phyloP scores from a whole-genome alignment of 2,888 invertebrate genomes.

The Lymantria monacha region DNA sequence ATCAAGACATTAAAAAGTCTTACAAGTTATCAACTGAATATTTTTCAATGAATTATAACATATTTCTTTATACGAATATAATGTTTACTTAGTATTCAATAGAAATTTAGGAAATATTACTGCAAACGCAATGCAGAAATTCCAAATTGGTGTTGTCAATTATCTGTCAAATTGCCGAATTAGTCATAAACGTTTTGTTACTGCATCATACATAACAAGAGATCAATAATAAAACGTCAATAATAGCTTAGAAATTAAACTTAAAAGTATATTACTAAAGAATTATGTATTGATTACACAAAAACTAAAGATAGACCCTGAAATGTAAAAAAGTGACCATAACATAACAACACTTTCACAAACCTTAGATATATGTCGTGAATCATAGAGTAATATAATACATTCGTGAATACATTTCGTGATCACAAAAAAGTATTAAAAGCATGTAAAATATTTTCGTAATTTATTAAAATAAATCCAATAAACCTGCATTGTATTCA shows the following conservation, averaged over 20 bases:
- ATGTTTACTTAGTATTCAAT: constrained; percentile 5
- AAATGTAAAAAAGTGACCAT: no score
- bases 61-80: constrained; percentile 8
- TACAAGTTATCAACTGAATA: constrained; percentile 1
- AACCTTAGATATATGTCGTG: no score
- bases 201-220: neutral
- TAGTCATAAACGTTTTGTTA: constrained; percentile 23
- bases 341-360: no score
- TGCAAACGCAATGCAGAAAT: constrained; percentile 26
- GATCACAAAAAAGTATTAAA: no score
- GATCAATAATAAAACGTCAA: neutral
- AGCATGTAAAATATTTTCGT: no score
- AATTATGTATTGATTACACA: no score
- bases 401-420: no score
- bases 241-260: neutral
- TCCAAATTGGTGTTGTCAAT: constrained; percentile 11
- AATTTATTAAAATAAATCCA: no score
- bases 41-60: constrained; percentile 14
- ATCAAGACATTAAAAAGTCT: constrained; percentile 4
- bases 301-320: no score
- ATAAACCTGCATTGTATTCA: no score
- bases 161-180: constrained; percentile 10
- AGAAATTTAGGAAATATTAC: constrained; percentile 12
- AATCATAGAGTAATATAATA: no score
- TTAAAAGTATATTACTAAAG: no score